Percentiles rank a stretch among this genome's conserved stretches.
phyloP scores from a whole-genome alignment of 2,888 invertebrate species.

The Melipona bicolor region DNA sequence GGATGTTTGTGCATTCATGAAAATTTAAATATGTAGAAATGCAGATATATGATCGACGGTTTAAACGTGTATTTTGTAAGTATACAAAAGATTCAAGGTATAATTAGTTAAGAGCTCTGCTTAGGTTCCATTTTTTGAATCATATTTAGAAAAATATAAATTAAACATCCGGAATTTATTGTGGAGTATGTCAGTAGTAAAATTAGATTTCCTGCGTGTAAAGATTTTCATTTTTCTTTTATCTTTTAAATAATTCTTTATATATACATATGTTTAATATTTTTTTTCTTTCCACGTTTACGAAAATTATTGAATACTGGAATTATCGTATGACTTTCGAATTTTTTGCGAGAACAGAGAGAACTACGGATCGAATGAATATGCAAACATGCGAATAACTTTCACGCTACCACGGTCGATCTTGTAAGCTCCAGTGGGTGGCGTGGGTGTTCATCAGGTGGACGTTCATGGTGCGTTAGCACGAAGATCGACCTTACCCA shows the following conservation, averaged over 20 bases:
- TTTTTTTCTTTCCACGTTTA: neutral
- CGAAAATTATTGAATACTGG: neutral
- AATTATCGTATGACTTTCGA: slow-evolving; percentile 12
- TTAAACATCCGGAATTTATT: neutral
- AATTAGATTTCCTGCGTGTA: neutral
- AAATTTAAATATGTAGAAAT: neutral
- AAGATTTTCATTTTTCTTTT: neutral
- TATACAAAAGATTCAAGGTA: neutral
- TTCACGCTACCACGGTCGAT: slow-evolving; percentile 13
- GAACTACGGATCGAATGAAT: slow-evolving; percentile 10
- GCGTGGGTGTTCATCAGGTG: slow-evolving; percentile 75
- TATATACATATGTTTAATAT: neutral
- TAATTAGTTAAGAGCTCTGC: neutral
- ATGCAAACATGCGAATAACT: slow-evolving; percentile 32
- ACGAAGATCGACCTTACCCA: slow-evolving; percentile 55
- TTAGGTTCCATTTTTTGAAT: neutral
- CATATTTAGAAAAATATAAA: neutral
- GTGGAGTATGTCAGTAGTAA: neutral
- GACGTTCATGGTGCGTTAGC: slow-evolving; percentile 63
- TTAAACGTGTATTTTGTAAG: neutral
- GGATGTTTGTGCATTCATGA: neutral
- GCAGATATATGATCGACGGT: neutral
- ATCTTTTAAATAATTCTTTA: no score
- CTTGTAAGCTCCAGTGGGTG: slow-evolving; percentile 61
- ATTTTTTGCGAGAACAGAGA: slow-evolving; percentile 1